Evolutionary conservation across 1,140 invertebrate species (phyloP).

Genomic region (Glomeris maerens): DNA sequence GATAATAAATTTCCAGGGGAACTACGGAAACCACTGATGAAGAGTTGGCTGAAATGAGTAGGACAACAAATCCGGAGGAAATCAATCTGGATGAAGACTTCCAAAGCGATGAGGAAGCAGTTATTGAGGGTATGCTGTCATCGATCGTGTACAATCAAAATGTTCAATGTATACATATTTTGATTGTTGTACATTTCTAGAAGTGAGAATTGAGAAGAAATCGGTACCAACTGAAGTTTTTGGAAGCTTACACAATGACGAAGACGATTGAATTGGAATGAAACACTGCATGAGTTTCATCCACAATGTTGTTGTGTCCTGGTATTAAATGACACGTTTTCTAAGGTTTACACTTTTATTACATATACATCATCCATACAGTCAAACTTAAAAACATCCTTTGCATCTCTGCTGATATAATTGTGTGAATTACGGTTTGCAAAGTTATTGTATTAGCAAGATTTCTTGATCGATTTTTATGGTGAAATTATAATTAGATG

Average conservation of each 20-base stretch:
- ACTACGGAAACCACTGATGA: constrained; percentile 61
- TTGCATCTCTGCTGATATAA: too few relatives aligned
- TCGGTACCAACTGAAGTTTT: constrained; percentile 70
- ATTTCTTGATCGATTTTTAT: too few relatives aligned
- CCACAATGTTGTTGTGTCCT: too few relatives aligned
- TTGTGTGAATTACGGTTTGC: too few relatives aligned
- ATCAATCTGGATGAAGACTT: constrained; percentile 74
- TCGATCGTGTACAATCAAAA: constrained; percentile 6
- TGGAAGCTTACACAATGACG: constrained; percentile 48
- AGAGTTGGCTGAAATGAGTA: constrained; percentile 46
- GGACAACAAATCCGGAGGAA: constrained; percentile 81
- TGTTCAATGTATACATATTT: constrained; percentile 13
- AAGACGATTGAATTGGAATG: too few relatives aligned
- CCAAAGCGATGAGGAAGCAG: constrained; percentile 52
- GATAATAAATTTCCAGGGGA: constrained; percentile 72
- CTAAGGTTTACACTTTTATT: too few relatives aligned
- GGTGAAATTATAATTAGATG: too few relatives aligned
- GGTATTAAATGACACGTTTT: too few relatives aligned
- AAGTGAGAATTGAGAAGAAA: constrained; percentile 61
- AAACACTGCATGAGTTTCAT: too few relatives aligned
- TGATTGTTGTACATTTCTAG: constrained; percentile 26
- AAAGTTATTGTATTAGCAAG: too few relatives aligned
- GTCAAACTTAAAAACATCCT: too few relatives aligned
- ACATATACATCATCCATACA: too few relatives aligned
- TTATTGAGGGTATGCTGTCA: constrained; percentile 32